A percentile compares a stretch with the other conserved stretches of the same genome.
These are phyloP conservation scores for Silurus lanzhouensis DNA, from an alignment of 2,797 vertebrate genomes.

Conservation along the genomic window DNA sequence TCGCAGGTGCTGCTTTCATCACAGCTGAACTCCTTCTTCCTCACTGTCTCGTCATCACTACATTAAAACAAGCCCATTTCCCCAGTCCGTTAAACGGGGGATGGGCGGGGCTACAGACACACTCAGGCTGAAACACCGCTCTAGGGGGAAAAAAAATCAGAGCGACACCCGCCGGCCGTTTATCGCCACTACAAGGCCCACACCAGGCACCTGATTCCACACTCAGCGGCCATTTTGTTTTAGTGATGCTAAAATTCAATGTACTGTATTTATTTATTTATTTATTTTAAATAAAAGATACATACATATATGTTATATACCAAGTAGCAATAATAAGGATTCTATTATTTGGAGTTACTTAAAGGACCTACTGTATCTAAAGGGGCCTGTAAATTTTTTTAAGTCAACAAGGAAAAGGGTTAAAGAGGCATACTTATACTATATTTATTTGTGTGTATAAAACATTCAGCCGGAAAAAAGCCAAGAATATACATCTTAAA, in stretches of 20 bases:
- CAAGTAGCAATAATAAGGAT: too few species aligned
- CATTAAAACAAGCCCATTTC: constrained; percentile 6
- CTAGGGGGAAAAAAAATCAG: neutral
- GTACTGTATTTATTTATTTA: too few species aligned
- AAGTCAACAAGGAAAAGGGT: too few species aligned
- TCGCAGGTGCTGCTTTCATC: constrained; percentile 42
- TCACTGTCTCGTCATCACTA: constrained; percentile 27
- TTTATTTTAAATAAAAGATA: too few species aligned
- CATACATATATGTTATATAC: too few species aligned
- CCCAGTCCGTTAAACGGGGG: neutral
- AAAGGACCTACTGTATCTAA: too few species aligned
- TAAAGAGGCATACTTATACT: too few species aligned
- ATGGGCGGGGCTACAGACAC: neutral
- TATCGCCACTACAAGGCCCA: neutral
- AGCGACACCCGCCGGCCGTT: constrained; percentile 21
- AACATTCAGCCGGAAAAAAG: too few species aligned
- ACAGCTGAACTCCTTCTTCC: constrained; percentile 46
- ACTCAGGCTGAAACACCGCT: neutral
- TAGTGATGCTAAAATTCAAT: neutral
- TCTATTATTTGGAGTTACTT: too few species aligned
- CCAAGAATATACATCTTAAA: too few species aligned
- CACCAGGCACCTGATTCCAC: neutral
- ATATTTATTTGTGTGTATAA: too few species aligned
- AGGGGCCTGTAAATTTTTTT: too few species aligned
- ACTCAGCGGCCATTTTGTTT: neutral